Evolutionary conservation across 2,797 vertebrate genomes (phyloP), one percentile per base, ranked within the genome.

Genomic region (Thaleichthys pacificus): DNA sequence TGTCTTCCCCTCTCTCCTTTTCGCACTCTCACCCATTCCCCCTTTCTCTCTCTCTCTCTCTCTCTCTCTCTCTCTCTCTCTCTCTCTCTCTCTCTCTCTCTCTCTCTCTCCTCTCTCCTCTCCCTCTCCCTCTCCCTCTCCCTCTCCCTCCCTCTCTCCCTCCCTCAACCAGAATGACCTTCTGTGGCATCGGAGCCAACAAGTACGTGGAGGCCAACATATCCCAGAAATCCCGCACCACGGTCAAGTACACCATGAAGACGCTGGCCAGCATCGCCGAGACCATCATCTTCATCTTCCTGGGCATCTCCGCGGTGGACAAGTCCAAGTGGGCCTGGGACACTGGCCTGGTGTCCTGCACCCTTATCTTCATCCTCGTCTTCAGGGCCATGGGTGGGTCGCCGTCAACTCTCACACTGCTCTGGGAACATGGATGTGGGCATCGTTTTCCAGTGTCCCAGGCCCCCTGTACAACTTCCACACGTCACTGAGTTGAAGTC

Each of bases 121-220:
- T 9, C 21, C n/a, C 56, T 9, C 21, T 58, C 56, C 49, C 49
- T 66, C 28, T 57, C 57, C 7, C 21, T 19, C 56, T 58, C 56
- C 11, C 56, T 21, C 56, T 9, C 21, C n/a, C 56, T 9, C 21
- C 22, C 56, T 61, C 49, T 66, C 28, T 57, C 57, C 7, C 21
- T 2, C n/a, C 22, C 58, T 14, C 58, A 63, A 49, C 72, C 84
- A 98, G 97, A 35, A 95, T 98, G 92, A 98, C 97, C 24, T 97
- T 97, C 89, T 98, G 97, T 76, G 97, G 97, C 49, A 93, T 98
- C 73, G 96, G 97, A 69, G 97, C 96, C 85, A 98, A 97, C 84
- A 98, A 97, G 78, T 98, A 98, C 0, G 97, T 98, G 85, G 97
- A 98, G 88, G 97, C 96, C 80, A 98, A 98, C 87, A 98, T 98